phyloP scores from a whole-genome alignment of 2,113 vertebrate genomes.

The Dasypus novemcinctus region DNA sequence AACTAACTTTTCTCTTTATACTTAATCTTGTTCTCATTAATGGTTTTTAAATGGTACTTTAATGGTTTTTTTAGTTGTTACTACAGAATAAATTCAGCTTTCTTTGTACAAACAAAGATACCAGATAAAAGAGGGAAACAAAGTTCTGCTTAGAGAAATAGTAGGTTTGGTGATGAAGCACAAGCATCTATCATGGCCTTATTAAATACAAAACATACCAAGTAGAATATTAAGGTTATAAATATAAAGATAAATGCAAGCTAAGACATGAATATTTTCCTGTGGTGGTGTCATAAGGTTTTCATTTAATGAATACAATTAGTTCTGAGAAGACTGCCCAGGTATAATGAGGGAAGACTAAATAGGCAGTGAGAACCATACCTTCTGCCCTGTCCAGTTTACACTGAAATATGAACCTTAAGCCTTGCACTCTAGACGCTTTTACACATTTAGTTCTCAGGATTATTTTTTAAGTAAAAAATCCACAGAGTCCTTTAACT shows the following conservation, averaged over 20 bases:
- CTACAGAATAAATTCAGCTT: not conserved
- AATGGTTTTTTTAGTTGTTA: not conserved
- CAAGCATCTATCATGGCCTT: not conserved
- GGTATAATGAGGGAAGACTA: not conserved
- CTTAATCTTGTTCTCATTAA: not conserved
- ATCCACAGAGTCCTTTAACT: not conserved
- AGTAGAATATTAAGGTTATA: not conserved
- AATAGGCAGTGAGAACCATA: fast-evolving
- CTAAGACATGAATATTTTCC: not conserved
- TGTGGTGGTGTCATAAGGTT: not conserved
- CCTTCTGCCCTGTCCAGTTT: not conserved
- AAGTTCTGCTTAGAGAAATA: not conserved
- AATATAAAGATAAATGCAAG: not conserved
- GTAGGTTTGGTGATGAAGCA: no score
- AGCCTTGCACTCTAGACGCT: not conserved
- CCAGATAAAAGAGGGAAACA: not conserved
- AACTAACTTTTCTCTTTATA: not conserved
- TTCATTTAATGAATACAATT: not conserved
- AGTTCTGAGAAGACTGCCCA: not conserved
- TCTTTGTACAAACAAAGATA: not conserved
- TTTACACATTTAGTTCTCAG: not conserved
- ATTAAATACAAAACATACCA: not conserved
- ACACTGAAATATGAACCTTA: not conserved
- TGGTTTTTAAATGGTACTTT: not conserved
- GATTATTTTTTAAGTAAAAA: not conserved